Evolutionary conservation across 2,888 invertebrate species (phyloP).

Genomic region (Lissonota sp.): DNA sequence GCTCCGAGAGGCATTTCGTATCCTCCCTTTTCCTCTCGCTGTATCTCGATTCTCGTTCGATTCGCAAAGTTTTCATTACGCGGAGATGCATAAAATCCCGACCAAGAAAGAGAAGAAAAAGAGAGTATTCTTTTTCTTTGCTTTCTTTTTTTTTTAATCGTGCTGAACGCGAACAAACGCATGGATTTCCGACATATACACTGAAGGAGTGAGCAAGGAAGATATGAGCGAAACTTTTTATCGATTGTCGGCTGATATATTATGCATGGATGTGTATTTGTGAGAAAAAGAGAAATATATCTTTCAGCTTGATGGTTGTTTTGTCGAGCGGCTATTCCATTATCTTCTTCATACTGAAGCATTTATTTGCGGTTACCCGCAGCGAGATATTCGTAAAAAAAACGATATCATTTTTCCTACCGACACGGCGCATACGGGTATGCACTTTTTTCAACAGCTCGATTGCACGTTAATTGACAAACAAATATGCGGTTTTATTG

Average conservation of each 20-base stretch:
- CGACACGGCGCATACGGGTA: conserved; percentile 4
- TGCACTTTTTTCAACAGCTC: conserved; percentile 11
- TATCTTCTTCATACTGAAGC: conserved; percentile 59
- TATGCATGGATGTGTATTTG: conserved; percentile 9
- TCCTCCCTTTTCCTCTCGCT: conserved; percentile 4
- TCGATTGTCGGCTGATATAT: conserved; percentile 6
- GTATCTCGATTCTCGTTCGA: conserved; percentile 28
- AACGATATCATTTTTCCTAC: conserved; percentile 56
- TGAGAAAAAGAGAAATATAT: conserved; percentile 43
- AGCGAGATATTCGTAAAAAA: conserved; percentile 49
- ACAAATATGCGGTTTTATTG: conserved; percentile 58
- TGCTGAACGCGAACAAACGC: conserved; percentile 19
- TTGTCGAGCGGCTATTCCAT: conserved; percentile 62
- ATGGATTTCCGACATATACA: conserved; percentile 7
- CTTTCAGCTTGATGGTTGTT: conserved; percentile 37
- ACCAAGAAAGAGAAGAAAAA: conserved; percentile 12
- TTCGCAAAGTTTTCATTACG: conserved; percentile 33
- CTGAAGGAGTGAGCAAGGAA: background rate
- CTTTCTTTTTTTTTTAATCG: conserved; percentile 35
- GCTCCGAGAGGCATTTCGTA: background rate
- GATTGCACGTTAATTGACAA: conserved; percentile 59
- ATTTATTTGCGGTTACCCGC: conserved; percentile 65
- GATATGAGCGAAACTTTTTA: conserved; percentile 45
- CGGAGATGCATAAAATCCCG: conserved; percentile 35
- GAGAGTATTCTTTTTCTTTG: conserved; percentile 19